These are phyloP conservation scores for Mesembrinibis cayennensis DNA, from an alignment of 2,113 vertebrate species.

Conservation along the genomic window DNA sequence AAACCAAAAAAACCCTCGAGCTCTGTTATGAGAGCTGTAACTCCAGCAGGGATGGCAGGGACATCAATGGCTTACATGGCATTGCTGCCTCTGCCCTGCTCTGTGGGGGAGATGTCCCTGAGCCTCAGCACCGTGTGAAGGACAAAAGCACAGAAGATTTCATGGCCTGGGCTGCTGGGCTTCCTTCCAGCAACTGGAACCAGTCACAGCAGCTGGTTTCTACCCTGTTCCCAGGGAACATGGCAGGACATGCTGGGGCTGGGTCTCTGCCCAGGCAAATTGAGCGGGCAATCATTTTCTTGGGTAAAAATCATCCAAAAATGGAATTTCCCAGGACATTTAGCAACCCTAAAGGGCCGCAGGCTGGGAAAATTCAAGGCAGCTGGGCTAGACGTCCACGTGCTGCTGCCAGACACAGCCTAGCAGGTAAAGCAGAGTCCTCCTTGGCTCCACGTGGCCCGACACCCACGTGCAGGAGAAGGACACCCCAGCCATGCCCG, in stretches of 20 bases:
- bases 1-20: rapidly evolving
- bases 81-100: background rate
- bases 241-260: background rate
- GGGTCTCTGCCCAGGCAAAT: background rate
- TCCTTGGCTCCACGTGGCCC: background rate
- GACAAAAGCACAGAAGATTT: background rate
- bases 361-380: background rate
- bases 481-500: background rate
- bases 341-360: background rate
- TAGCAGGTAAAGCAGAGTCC: background rate
- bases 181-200: background rate
- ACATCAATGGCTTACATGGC: rapidly evolving
- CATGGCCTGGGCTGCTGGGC: background rate
- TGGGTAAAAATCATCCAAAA: background rate
- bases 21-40: background rate
- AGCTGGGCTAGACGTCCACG: background rate
- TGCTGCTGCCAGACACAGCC: background rate
- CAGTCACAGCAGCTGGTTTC: background rate
- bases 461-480: background rate
- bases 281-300: background rate
- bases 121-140: background rate
- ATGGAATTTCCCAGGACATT: background rate
- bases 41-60: background rate
- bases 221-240: background rate
- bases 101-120: background rate